Evolutionary conservation across 2,797 vertebrate species (phyloP), one percentile per base, ranked within the genome.

Genomic region (Aselliscus stoliczkanus): DNA sequence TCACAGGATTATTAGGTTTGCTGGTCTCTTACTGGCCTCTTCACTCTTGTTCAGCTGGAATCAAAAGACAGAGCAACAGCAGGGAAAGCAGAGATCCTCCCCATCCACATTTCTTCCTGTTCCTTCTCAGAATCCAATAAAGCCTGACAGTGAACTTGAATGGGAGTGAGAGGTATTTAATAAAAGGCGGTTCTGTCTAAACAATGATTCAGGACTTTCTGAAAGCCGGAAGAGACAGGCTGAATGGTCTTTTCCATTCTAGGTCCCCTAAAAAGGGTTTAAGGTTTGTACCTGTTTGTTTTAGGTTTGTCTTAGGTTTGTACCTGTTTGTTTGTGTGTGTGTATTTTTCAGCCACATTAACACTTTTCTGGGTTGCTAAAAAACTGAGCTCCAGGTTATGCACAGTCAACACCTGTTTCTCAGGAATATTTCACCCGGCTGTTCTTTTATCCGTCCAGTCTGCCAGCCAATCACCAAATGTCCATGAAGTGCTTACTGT

Each of bases 61-160:
- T 73, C 58, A 64, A 80, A 94, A 89, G 92, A 70, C 39, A 27
- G 37, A 11, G 11, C 4, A 4, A 62, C 18, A 72, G 34, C 42
- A 69, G 34, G 34, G 60, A 13, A 79, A 27, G 50, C 60, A 93
- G 50, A 52, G 52, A 23, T n/a, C 75, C 79, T 52, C 3, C 0
- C 54, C 77, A 27, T 11, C 42, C 62, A 50, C 27, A 25, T 60
- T 64, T 72, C 52, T 54, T 86, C 62, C 96, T 42, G 64, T 31
- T 62, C 79, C 73, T 29, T 69, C 65, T 96, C 94, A 72, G 79
- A 92, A 93, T 69, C 88, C 75, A 96, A 88, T 96, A 82, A 96
- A 95, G 90, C 84, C 65, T 88, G 94, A 93, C 84, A 82, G 81
- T 52, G 90, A 72, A 85, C 81, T 90, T 65, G 58, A 77, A 73